Percentiles rank a stretch among this genome's conserved stretches.
These are phyloP conservation scores for Tachypleus tridentatus DNA, from an alignment of 1,140 invertebrate species.

Conservation along the genomic window DNA sequence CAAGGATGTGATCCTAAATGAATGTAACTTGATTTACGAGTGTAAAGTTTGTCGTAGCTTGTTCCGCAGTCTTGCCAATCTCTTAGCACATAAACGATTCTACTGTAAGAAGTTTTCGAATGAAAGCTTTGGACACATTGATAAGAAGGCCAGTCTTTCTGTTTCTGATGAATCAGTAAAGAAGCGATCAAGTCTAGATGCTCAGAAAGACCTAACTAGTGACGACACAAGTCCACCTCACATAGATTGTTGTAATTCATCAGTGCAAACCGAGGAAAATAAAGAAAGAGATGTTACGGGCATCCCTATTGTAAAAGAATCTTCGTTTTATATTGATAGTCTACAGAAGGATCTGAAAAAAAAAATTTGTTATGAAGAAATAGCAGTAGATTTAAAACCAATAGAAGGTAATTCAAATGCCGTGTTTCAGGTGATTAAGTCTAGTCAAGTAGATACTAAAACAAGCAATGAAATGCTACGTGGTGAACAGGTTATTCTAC, in stretches of 20 bases:
- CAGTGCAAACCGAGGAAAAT: background rate
- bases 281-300: background rate
- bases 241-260: too few relatives aligned
- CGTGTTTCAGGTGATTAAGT: background rate
- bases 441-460: too few relatives aligned
- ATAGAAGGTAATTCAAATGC: background rate
- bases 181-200: background rate
- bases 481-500: too few relatives aligned
- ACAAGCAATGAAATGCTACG: too few relatives aligned
- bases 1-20: constrained; percentile 51
- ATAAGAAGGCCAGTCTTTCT: background rate
- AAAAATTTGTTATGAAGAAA: too few relatives aligned
- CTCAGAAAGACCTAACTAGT: too few relatives aligned
- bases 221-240: too few relatives aligned
- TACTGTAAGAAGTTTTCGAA: constrained; percentile 44
- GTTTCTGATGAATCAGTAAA: background rate
- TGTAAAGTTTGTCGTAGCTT: constrained; percentile 71
- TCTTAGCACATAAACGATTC: constrained; percentile 66
- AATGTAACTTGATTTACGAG: constrained; percentile 73
- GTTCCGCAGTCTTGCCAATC: constrained; percentile 67
- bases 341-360: too few relatives aligned
- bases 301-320: background rate
- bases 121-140: background rate
- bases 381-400: too few relatives aligned
- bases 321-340: too few relatives aligned